Percentiles rank a stretch among this genome's conserved stretches.
These are phyloP conservation scores for Coregonus suidteri DNA, from an alignment of 2,797 vertebrate genomes.

Conservation along the genomic window DNA sequence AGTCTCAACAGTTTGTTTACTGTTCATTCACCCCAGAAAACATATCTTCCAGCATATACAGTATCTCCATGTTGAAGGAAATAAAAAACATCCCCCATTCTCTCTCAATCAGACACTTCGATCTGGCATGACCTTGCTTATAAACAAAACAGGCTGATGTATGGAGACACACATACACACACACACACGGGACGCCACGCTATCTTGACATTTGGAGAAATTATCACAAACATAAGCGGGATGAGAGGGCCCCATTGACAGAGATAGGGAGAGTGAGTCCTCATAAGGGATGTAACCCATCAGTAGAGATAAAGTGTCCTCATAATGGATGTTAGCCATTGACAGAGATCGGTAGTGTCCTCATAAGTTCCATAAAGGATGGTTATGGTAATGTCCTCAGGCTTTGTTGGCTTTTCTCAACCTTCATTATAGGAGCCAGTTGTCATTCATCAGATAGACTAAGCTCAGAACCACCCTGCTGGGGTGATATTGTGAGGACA, in stretches of 20 bases:
- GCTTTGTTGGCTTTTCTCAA: constrained; percentile 48
- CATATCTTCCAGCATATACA: background rate
- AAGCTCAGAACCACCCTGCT: constrained; percentile 47
- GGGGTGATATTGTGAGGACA: constrained; percentile 59
- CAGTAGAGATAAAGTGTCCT: background rate
- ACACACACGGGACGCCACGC: constrained; percentile 39
- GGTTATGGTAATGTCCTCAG: constrained; percentile 49
- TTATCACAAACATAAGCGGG: constrained; percentile 32
- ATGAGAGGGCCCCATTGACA: constrained; percentile 48
- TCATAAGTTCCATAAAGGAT: constrained; percentile 18
- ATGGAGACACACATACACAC: constrained; percentile 39
- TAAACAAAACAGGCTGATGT: constrained; percentile 58
- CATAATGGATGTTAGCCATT: background rate
- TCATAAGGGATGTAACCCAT: background rate
- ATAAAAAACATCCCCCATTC: constrained; percentile 48
- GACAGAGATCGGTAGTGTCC: constrained; percentile 16
- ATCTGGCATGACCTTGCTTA: constrained; percentile 62
- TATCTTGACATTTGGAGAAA: constrained; percentile 69
- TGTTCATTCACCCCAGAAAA: background rate
- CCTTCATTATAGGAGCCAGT: constrained; percentile 50
- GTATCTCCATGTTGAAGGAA: background rate
- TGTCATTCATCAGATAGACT: constrained; percentile 61
- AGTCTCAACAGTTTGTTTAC: background rate
- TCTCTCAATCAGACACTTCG: constrained; percentile 32
- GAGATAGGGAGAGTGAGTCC: constrained; percentile 21